Base-by-base conservation (phyloP, 2,888 invertebrate species). In the Drosophila birchii region DNA sequence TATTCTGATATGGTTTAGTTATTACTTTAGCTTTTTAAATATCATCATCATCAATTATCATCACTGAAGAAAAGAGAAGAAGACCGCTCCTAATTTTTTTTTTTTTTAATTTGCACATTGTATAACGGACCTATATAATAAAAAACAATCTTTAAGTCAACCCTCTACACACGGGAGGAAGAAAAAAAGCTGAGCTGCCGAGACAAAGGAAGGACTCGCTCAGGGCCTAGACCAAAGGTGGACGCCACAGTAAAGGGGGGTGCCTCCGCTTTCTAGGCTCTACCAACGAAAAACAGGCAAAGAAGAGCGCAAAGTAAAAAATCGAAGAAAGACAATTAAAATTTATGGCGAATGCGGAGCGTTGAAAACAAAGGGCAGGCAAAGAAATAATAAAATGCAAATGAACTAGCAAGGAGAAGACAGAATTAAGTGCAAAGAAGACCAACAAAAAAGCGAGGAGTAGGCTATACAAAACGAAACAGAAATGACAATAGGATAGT, bases 271-370 rank as follows among this genome's bases (percentile, higher is more conserved):
- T 12, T 29, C 38, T 1, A 14, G n/a, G n/a, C 20, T 53, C 20
- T 18, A 14, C 34, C 47, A 29, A n/a, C 9, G 14, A 26, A 47
- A 5, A 16, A 16, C 70, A 56, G 45, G 54, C 55, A 67, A 62
- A 60, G 76, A 76, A 72, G 54, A 69, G 57, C 62, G 71, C 64
- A 78, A 83, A 76, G 74, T 71, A 74, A 84, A 84, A 84, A 88
- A 86, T 86, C 84, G 80, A 86, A 81, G 81, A 88, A 86, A 86
- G 78, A 86, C 89, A 86, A 86, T 86, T 86, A 86, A 81, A 88
- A 86, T 84, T 74, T 81, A 82, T 82, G 80, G 80, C 70, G 59
- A 75, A 81, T 75, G 68, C 47, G 32, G 23, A 77, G 67, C 60
- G 72, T 56, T 68, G 59, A 75, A 73, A 79, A 81, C 71, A 78